Base-by-base conservation (phyloP, 2,113 vertebrate species). In the Bagarius yarrelli region DNA sequence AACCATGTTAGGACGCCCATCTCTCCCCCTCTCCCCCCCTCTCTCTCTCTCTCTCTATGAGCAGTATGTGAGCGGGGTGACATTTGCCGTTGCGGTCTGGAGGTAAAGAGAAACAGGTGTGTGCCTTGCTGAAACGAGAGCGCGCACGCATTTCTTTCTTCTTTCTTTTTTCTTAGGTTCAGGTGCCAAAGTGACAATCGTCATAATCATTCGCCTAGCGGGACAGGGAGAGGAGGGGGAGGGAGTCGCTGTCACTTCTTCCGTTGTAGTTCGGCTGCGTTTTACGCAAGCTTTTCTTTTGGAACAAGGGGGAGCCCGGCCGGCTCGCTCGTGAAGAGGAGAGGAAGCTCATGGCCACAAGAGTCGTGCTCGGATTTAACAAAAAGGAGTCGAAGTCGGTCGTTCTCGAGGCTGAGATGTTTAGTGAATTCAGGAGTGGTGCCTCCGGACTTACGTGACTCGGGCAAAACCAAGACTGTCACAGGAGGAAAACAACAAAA, bases 401-500 rank as follows among this genome's bases (percentile, higher is more conserved):
- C 81, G 92, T 94, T 91, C 89, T 95, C 90, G 96, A 96, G 90
- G 94, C 95, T 88, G 96, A 96, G 93, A 96, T 97, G 95, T 96
- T 96, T 92, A 93, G 94, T 88, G 96, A 96, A 94, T 97, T 95
- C 96, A 97, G 94, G 95, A 96, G 93, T 98, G 96, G 96, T 97
- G 96, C 90, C 93, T 98, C 89, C 95, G 96, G 93, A 97, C 96
- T 91, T 98, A 98, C 88, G 96, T 84, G 96, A 98, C 93, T 96
- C 96, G 82, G 96, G 96, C 76, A 97, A 98, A 92, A 98, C 96
- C 93, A 98, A 98, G 96, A 98, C 96, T 67, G 96, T 98, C 89
- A 97, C 96, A 87, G 96, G 90, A 90, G 95, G 92, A 98, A 98
- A 95, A 98, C 87, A 93, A 94, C 89, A 94, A 94, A 84, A 94